Percentiles rank a stretch among this genome's conserved stretches.
These are phyloP conservation scores for Pyrgilauda ruficollis DNA, from an alignment of 2,113 vertebrate genomes.

Conservation along the genomic window DNA sequence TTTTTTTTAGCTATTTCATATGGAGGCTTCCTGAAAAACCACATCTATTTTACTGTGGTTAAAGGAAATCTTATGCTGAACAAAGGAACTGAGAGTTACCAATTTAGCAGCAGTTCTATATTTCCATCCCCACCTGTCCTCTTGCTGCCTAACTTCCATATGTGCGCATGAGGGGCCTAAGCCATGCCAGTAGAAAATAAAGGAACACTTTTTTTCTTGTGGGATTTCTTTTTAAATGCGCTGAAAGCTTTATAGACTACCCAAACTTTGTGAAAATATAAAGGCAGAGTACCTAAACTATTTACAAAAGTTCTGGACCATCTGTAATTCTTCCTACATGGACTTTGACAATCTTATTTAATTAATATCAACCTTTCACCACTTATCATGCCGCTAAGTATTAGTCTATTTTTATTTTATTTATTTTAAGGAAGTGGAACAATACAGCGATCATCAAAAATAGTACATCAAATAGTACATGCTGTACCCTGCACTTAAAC, in stretches of 20 bases:
- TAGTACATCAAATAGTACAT: slow-evolving; percentile 40
- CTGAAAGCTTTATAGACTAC: background rate
- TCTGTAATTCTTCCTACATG: background rate
- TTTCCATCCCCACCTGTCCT: background rate
- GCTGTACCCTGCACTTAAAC: slow-evolving; percentile 25
- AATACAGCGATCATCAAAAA: slow-evolving; percentile 41
- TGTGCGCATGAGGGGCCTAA: background rate
- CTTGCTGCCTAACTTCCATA: background rate
- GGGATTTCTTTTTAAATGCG: background rate
- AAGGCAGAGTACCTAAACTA: background rate
- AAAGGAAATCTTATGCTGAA: background rate
- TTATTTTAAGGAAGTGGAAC: slow-evolving; percentile 61
- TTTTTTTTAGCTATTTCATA: background rate
- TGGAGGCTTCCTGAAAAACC: background rate
- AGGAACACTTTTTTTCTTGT: background rate
- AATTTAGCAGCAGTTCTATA: background rate
- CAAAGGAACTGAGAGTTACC: slow-evolving; percentile 19
- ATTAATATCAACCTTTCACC: slow-evolving; percentile 2
- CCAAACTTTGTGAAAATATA: background rate
- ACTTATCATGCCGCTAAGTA: background rate
- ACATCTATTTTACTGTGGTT: background rate
- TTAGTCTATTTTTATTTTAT: slow-evolving; percentile 46
- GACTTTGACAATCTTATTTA: background rate
- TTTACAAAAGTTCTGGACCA: background rate
- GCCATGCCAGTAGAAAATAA: background rate